phyloP scores from a whole-genome alignment of 2,797 vertebrate genomes.

The Ctenopoma multispine region DNA sequence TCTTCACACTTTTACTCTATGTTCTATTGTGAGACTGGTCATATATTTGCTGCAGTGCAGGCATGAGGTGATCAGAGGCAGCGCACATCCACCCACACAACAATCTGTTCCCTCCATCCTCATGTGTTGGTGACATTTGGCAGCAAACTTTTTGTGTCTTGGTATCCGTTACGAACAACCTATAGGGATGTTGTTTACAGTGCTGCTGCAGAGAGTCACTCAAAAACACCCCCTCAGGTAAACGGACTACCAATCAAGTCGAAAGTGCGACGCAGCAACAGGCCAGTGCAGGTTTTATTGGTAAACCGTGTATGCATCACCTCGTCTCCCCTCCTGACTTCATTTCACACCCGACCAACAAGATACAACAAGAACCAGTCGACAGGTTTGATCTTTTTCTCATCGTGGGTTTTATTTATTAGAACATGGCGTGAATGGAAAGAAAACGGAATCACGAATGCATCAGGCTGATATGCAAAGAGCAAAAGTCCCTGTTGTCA shows the following conservation, averaged over 20 bases:
- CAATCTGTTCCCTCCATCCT: background rate
- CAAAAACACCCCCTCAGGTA: too few species aligned
- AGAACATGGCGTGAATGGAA: conserved; percentile 78
- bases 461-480: conserved; percentile 66
- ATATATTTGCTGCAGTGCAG: too few species aligned
- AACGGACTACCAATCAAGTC: too few species aligned
- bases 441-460: conserved; percentile 74
- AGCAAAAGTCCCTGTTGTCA: conserved; percentile 28
- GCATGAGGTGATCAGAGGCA: too few species aligned
- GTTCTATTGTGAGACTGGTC: too few species aligned
- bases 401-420: conserved; percentile 79
- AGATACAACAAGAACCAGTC: background rate
- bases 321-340: background rate
- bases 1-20: too few species aligned
- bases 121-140: background rate
- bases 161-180: background rate
- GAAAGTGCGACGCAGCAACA: too few species aligned
- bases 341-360: background rate
- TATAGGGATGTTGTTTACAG: too few species aligned
- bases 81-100: background rate
- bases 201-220: background rate
- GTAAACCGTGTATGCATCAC: background rate
- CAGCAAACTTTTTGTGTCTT: background rate
- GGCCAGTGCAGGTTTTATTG: background rate
- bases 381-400: conserved; percentile 6